These are phyloP conservation scores for Rhingia campestris DNA, from an alignment of 2,888 invertebrate species.

Conservation along the genomic window DNA sequence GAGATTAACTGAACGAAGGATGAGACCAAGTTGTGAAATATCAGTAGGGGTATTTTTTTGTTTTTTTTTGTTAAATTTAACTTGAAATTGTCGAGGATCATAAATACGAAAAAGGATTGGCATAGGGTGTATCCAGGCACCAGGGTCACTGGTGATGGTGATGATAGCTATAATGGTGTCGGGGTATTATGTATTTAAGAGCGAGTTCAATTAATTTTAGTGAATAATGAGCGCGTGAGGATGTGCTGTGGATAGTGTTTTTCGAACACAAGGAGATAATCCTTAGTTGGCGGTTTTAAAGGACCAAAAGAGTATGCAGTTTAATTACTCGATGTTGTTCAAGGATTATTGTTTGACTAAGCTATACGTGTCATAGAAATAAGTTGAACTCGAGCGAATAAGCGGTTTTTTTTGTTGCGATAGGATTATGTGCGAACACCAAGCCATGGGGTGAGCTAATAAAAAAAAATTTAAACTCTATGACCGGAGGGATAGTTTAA, in stretches of 20 bases:
- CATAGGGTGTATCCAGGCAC: neutral
- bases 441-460: neutral
- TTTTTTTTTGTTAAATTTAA: neutral
- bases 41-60: neutral
- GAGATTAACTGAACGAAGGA: conserved; percentile 41
- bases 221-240: conserved; percentile 47
- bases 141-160: conserved; percentile 21
- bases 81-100: conserved; percentile 33
- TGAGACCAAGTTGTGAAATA: conserved; percentile 22
- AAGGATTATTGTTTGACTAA: conserved; percentile 41
- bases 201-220: conserved; percentile 54
- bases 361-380: conserved; percentile 18
- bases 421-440: neutral
- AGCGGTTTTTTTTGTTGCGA: neutral
- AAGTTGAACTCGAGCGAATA: neutral
- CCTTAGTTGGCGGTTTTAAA: conserved; percentile 26
- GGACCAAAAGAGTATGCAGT: neutral
- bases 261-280: conserved; percentile 37
- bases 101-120: conserved; percentile 8
- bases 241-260: conserved; percentile 15
- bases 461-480: neutral
- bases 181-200: conserved; percentile 43
- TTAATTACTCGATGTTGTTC: conserved; percentile 38
- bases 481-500: neutral
- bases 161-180: conserved; percentile 39